phyloP scores from a whole-genome alignment of 2,888 invertebrate genomes.

The Sipha maydis region DNA sequence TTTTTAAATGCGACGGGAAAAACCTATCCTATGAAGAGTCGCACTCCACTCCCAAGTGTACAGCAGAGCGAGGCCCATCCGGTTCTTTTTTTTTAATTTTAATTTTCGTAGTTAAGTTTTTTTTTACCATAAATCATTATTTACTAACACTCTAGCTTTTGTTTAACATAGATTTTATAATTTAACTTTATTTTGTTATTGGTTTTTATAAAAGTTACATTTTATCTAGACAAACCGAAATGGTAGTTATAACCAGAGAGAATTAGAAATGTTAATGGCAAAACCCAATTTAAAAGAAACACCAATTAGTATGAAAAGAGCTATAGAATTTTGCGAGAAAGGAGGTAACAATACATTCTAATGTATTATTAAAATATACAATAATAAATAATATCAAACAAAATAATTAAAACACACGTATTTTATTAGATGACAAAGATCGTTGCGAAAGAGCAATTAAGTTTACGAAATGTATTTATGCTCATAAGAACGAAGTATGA shows the following conservation, averaged over 20 bases:
- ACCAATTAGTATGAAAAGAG: neutral
- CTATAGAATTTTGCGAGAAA: conserved; percentile 17
- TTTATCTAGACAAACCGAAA: neutral
- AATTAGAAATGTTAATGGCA: neutral
- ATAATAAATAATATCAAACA: neutral
- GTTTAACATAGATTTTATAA: no score
- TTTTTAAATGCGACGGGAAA: no score
- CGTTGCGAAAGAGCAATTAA: conserved; percentile 44
- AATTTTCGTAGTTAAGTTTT: no score
- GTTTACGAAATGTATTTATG: conserved; percentile 52
- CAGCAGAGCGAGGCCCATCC: no score
- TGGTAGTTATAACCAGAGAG: conserved; percentile 25
- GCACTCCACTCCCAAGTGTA: no score
- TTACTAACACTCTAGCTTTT: no score
- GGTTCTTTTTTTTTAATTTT: no score
- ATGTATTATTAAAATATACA: no score
- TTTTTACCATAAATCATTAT: no score
- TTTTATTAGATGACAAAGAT: conserved; percentile 20
- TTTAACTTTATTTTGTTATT: no score
- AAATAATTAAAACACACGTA: neutral
- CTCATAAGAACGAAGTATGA: conserved; percentile 26
- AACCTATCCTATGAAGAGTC: no score
- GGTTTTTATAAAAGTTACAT: neutral
- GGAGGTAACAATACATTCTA: neutral
- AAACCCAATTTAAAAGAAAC: neutral